A percentile compares a stretch with the other conserved stretches of the same genome.
phyloP scores from a whole-genome alignment of 2,113 vertebrate genomes.

The Rhombomys opimus region DNA sequence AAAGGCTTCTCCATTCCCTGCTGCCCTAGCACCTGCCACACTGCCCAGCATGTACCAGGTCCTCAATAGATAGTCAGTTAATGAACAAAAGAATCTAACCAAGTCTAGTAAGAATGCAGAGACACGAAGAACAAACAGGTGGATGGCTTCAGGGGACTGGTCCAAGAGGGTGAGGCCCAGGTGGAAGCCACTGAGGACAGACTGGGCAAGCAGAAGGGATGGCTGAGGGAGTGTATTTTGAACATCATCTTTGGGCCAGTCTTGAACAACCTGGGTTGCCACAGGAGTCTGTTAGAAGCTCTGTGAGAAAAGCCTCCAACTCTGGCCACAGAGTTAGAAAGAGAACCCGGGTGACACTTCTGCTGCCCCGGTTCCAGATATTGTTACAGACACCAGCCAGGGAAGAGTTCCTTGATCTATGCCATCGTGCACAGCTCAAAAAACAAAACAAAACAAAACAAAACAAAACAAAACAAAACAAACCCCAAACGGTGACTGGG shows the following conservation, averaged over 20 bases:
- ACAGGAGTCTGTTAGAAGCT: not conserved
- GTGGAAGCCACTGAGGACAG: not conserved
- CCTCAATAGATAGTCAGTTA: not conserved
- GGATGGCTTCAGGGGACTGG: not conserved
- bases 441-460: too few species aligned
- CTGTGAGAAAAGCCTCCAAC: not conserved
- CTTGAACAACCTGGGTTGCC: not conserved
- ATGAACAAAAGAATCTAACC: not conserved
- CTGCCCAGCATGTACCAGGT: too few species aligned
- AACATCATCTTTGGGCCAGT: not conserved
- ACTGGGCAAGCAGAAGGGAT: not conserved
- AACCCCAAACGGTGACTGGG: not conserved
- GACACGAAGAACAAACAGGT: not conserved
- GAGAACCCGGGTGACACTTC: not conserved
- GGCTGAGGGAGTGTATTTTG: not conserved
- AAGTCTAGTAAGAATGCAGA: not conserved
- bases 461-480: too few species aligned
- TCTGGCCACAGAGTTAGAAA: not conserved
- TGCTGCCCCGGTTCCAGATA: not conserved
- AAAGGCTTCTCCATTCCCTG: constrained; percentile 13
- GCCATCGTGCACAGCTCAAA: not conserved
- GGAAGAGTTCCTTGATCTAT: not conserved
- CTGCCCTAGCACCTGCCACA: not conserved
- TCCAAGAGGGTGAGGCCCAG: not conserved
- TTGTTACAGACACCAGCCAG: not conserved